A percentile compares a stretch with the other conserved stretches of the same genome.
Evolutionary conservation across 2,888 invertebrate genomes (phyloP).

Genomic region (Psylliodes chrysocephalus): DNA sequence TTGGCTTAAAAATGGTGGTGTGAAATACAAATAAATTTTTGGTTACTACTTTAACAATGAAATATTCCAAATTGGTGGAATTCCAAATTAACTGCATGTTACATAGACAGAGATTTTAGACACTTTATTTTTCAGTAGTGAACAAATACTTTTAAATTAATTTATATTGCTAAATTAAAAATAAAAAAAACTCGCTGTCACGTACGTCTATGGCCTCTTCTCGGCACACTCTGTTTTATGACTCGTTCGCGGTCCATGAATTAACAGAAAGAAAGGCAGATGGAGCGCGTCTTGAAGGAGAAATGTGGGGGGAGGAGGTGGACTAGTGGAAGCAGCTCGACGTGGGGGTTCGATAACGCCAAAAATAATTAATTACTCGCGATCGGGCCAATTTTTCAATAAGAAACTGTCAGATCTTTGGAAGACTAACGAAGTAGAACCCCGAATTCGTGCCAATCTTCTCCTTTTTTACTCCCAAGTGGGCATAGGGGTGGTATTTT

Average conservation of each 20-base stretch:
- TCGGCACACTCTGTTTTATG: slow-evolving; percentile 58
- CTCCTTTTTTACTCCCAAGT: slow-evolving; percentile 15
- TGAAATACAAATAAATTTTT: no score
- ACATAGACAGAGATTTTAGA: no score
- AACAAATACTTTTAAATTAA: no score
- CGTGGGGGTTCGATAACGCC: slow-evolving; percentile 70
- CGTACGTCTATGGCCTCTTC: slow-evolving; percentile 19
- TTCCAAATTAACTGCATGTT: no score
- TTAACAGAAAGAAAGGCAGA: slow-evolving; percentile 75
- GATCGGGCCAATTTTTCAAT: slow-evolving; percentile 74
- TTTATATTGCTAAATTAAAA: no score
- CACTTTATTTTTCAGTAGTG: no score
- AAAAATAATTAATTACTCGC: slow-evolving; percentile 80
- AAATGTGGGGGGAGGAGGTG: slow-evolving; percentile 13
- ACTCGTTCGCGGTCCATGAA: slow-evolving; percentile 72
- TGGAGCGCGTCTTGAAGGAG: slow-evolving; percentile 47
- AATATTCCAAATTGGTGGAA: no score
- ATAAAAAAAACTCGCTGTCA: no score
- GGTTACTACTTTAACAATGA: no score
- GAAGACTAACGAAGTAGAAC: slow-evolving; percentile 62
- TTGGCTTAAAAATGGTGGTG: no score
- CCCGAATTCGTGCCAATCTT: slow-evolving; percentile 29
- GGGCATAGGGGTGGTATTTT: slow-evolving; percentile 1
- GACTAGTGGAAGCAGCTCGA: no score
- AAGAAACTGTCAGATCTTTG: slow-evolving; percentile 61